Percentiles rank a stretch among this genome's conserved stretches.
Evolutionary conservation across 2,797 vertebrate species (phyloP).

Genomic region (Ptychadena robeensis): DNA sequence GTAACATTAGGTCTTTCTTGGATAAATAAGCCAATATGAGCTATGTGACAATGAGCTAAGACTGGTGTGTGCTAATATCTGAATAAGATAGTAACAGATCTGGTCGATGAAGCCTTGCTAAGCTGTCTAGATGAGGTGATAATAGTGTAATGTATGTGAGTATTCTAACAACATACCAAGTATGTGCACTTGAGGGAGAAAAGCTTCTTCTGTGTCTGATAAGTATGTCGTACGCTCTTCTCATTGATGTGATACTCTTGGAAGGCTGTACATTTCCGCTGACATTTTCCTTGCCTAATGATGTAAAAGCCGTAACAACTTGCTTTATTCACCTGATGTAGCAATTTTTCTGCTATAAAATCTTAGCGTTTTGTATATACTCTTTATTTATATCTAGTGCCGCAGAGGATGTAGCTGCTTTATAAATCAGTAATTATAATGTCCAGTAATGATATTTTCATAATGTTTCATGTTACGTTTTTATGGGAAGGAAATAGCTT

Average conservation of each 20-base stretch:
- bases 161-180: background rate
- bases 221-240: background rate
- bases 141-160: too few relatives aligned
- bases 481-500: background rate
- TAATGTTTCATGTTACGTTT: background rate
- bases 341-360: slow-evolving; percentile 4
- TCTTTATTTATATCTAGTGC: slow-evolving; percentile 1
- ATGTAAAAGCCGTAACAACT: background rate
- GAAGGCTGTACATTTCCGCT: background rate
- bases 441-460: background rate
- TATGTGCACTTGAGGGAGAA: background rate
- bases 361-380: background rate
- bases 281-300: background rate
- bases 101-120: background rate
- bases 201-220: background rate
- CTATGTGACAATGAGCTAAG: background rate
- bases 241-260: background rate
- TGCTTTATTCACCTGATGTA: background rate
- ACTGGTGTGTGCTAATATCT: background rate
- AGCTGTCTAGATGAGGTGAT: too few relatives aligned
- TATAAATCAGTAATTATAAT: slow-evolving; percentile 10
- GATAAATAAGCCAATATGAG: too few relatives aligned
- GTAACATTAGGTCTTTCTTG: background rate
- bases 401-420: background rate
- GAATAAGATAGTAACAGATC: background rate